Conservation (phyloP, 2,797 vertebrate species). For the Anguilla megastoma region DNA sequence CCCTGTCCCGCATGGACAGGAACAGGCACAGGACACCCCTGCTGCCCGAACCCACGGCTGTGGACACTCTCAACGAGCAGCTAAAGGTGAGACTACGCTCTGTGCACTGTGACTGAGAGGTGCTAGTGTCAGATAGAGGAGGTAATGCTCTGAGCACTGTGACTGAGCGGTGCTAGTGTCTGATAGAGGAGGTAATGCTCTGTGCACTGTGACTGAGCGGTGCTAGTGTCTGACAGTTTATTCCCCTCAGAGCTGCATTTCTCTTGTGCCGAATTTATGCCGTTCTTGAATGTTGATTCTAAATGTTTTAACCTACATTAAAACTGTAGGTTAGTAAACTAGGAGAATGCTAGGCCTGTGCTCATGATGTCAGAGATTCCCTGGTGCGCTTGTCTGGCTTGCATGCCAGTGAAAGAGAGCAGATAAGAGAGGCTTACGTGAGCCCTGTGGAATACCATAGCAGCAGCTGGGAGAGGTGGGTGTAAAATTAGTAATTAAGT, state of each 20-base stretch:
- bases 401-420: neutral
- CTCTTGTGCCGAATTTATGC: neutral
- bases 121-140: neutral
- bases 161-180: neutral
- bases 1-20: conserved; percentile 67
- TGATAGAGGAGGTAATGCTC: neutral
- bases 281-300: neutral
- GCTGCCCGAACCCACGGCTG: conserved; percentile 71
- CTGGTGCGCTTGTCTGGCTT: neutral
- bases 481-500: neutral
- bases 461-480: neutral
- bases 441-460: neutral
- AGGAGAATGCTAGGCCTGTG: neutral
- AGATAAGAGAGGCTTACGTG: neutral
- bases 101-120: neutral
- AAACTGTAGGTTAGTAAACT: no score
- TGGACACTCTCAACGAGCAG: conserved; percentile 70
- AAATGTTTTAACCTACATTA: neutral
- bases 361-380: neutral
- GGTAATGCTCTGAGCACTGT: neutral
- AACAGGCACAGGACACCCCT: conserved; percentile 66
- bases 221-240: neutral
- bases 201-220: neutral
- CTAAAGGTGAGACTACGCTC: conserved; percentile 59
- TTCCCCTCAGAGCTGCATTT: conserved; percentile 1